These are phyloP conservation scores for Acanthopleura granulata DNA, from an alignment of 2,888 invertebrate genomes.

Conservation along the genomic window DNA sequence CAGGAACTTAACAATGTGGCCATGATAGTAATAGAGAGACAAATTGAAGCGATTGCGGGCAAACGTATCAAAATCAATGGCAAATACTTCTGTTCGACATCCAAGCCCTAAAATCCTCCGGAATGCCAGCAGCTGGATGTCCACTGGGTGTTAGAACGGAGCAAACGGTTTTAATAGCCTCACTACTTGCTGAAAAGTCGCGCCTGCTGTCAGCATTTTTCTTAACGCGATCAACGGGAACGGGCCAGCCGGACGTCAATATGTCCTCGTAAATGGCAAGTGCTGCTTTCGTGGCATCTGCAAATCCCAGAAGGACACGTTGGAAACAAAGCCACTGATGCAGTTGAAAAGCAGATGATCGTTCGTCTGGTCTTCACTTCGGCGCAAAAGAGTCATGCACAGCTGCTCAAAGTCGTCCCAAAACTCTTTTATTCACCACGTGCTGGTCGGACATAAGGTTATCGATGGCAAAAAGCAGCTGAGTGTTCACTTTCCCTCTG, in stretches of 20 bases:
- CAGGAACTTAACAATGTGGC: background rate
- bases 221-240: background rate
- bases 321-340: slow-evolving; percentile 1
- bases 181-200: background rate
- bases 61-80: background rate
- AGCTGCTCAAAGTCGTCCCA: background rate
- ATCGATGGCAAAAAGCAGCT: background rate
- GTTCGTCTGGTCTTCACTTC: background rate
- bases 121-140: slow-evolving; percentile 10
- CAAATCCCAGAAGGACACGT: background rate
- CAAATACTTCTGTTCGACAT: background rate
- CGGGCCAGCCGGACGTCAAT: background rate
- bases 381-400: background rate
- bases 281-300: slow-evolving; percentile 7
- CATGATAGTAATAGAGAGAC: background rate
- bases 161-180: background rate
- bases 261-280: background rate
- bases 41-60: background rate
- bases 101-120: slow-evolving; percentile 15
- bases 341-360: background rate
- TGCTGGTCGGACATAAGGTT: slow-evolving; percentile 8
- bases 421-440: background rate
- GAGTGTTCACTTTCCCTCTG: background rate
- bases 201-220: background rate
- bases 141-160: background rate